A percentile compares a stretch with the other conserved stretches of the same genome.
Conservation (phyloP, 2,888 invertebrate genomes). For the Drosophila macrospina region DNA sequence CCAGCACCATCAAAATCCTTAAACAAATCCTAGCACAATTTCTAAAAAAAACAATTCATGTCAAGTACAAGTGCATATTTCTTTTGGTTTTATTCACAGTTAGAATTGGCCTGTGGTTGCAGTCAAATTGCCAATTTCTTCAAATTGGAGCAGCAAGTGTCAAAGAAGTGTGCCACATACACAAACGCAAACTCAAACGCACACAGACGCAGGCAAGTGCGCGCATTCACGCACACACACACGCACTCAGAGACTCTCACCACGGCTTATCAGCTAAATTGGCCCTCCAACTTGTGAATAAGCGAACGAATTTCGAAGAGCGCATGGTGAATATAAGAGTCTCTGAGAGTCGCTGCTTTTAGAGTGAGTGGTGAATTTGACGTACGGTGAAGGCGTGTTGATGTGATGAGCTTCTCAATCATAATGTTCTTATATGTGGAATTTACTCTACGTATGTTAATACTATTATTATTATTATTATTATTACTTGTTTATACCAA, state of each 20-base stretch:
- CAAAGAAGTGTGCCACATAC: constrained; percentile 56
- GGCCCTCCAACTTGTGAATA: not conserved
- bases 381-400: constrained; percentile 4
- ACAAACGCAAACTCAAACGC: constrained; percentile 7
- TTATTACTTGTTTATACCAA: no score
- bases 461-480: no score
- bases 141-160: constrained; percentile 65
- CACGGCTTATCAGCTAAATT: constrained; percentile 35
- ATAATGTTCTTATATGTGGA: not conserved
- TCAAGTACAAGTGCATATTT: constrained; percentile 29
- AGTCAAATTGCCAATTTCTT: constrained; percentile 21
- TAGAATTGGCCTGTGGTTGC: constrained; percentile 9
- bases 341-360: not conserved
- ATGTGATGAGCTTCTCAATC: not conserved
- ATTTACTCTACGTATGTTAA: not conserved
- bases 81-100: constrained; percentile 1
- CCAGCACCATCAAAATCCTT: constrained; percentile 12
- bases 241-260: not conserved
- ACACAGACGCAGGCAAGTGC: not conserved
- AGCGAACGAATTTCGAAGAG: constrained; percentile 9
- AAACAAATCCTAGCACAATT: not conserved
- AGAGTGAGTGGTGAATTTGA: constrained; percentile 16
- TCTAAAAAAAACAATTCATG: constrained; percentile 27
- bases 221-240: not conserved
- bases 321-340: constrained; percentile 3